Base-by-base conservation (phyloP, 2,888 invertebrate species). In the Eilema sororculum region DNA sequence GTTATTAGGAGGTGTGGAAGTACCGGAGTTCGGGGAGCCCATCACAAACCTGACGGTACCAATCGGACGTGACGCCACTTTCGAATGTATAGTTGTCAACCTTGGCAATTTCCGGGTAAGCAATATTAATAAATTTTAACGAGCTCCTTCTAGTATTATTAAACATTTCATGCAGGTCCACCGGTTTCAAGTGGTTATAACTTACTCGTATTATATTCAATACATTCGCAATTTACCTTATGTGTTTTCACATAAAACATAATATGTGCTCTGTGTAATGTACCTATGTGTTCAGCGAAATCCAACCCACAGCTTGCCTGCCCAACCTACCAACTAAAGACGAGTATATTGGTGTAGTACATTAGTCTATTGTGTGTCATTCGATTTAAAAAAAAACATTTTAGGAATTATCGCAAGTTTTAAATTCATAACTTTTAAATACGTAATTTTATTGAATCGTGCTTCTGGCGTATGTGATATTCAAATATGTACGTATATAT, bases 61-160 rank as follows among this genome's bases (percentile, higher is more conserved):
- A 67, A 96, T 98, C 73, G 98, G 98, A 81, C 96, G 98, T 85
- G 98, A 98, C 93, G 98, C 98, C 70, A 97, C 97, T 80, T 98
- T 98, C 93, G 97, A 97, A 89, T 98, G 98, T 93, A 96, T 97
- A 87, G 98, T 98, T 78, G 97, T 97, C 87, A 97, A 98, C 93
- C 96, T 98, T 83, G 98, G 98, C 78, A 98, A 98, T 89, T 98
- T 97, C 95, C 96, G 98, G 95, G 98, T 98, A 95, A 97, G 97
- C 28, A 58, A 58, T 24, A 41, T 58, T 28, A 64, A 28, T 52
- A 28, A 52, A 52, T 13, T 46, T 3, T 20, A 46, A 46, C 46
- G 46, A 20, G 46, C 20, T 46, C 20, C 20, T 5, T 20, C 46
- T 46, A 20, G 20, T 46, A 3, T 46, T 20, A 46, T 46, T 46